Evolutionary conservation across 2,888 invertebrate species (phyloP).

Genomic region (Halocaridina rubra): DNA sequence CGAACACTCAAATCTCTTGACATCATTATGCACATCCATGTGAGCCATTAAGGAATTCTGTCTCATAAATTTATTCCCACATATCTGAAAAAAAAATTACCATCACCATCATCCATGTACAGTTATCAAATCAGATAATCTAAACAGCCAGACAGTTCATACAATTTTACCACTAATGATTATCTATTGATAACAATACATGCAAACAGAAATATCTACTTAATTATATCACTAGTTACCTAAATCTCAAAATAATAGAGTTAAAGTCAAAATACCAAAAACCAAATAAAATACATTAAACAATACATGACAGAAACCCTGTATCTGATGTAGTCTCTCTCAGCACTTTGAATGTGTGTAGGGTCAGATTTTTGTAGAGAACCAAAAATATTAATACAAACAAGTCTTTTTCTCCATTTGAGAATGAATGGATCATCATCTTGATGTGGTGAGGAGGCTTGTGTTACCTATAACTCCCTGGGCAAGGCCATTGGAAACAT

Average conservation of each 20-base stretch:
- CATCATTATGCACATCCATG: slow-evolving; percentile 47
- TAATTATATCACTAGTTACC: not conserved
- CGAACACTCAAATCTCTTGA: slow-evolving; percentile 42
- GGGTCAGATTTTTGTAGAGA: no score
- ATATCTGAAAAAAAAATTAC: slow-evolving; percentile 30
- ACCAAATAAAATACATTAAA: no score
- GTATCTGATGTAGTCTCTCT: no score
- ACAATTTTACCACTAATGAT: not conserved
- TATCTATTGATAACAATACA: not conserved
- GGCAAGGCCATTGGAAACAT: no score
- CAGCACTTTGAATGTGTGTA: no score
- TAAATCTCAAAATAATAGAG: not conserved
- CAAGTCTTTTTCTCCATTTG: no score
- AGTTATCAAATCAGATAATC: not conserved
- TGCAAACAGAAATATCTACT: not conserved
- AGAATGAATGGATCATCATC: no score
- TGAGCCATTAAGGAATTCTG: slow-evolving; percentile 51
- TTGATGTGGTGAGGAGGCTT: no score
- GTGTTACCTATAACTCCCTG: no score
- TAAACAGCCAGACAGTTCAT: not conserved
- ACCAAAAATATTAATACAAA: no score
- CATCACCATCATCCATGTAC: not conserved
- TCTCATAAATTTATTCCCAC: slow-evolving; percentile 59
- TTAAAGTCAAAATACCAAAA: no score
- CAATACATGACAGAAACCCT: no score